Percentiles rank a stretch among this genome's conserved stretches.
phyloP scores from a whole-genome alignment of 2,113 vertebrate species.

The Ictalurus punctatus region DNA sequence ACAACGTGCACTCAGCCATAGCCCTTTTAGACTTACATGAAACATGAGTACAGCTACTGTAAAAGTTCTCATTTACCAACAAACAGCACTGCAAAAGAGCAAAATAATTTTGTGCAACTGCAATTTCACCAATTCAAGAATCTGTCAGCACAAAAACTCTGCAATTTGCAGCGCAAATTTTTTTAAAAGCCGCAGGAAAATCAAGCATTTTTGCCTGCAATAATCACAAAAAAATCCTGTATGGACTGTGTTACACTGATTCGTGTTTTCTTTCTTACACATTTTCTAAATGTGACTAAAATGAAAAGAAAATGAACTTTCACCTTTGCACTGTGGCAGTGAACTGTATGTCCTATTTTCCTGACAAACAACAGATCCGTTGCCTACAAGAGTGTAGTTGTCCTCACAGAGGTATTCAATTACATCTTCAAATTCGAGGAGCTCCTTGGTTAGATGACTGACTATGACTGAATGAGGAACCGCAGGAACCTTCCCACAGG shows the following conservation, averaged over 20 bases:
- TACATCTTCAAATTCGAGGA: conserved; percentile 28
- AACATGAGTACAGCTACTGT: too few relatives aligned
- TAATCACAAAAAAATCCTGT: too few relatives aligned
- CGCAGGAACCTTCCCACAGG: conserved; percentile 30
- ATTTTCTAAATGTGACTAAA: background rate
- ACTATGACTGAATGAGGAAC: conserved; percentile 46
- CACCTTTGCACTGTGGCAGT: conserved; percentile 66
- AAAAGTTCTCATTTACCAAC: too few relatives aligned
- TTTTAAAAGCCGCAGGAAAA: too few relatives aligned
- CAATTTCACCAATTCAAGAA: too few relatives aligned
- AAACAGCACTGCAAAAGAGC: too few relatives aligned
- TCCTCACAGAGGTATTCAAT: conserved; percentile 57
- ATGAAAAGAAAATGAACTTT: conserved; percentile 23
- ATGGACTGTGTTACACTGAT: background rate
- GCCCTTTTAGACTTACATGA: too few relatives aligned
- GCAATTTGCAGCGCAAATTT: too few relatives aligned
- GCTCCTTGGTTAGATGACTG: accelerated
- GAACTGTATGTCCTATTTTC: conserved; percentile 47
- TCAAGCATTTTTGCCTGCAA: too few relatives aligned
- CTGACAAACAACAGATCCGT: conserved; percentile 23
- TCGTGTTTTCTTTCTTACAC: background rate
- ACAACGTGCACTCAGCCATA: too few relatives aligned
- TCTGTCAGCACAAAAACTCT: too few relatives aligned
- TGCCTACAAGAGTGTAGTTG: conserved; percentile 57
- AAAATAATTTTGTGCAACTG: too few relatives aligned